phyloP scores from a whole-genome alignment of 1,140 invertebrate genomes.

The Drosophila orena region DNA sequence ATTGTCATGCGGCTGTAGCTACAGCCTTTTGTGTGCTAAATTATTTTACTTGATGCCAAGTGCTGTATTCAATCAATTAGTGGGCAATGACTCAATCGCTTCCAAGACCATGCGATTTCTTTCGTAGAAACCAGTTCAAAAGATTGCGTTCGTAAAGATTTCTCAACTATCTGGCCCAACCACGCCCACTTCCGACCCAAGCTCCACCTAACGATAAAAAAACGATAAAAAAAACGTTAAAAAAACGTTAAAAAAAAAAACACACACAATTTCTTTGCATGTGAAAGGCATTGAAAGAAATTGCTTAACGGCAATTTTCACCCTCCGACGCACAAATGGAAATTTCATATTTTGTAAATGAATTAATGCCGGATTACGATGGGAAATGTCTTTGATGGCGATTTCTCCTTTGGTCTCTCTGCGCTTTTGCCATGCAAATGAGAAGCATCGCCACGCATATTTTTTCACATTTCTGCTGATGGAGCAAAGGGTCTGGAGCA shows the following conservation, averaged over 20 bases:
- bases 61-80: background rate
- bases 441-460: constrained; percentile 2
- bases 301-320: constrained; percentile 68
- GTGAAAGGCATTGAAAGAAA: constrained; percentile 58
- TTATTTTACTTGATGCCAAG: background rate
- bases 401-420: constrained; percentile 11
- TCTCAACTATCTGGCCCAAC: background rate
- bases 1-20: background rate
- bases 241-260: background rate
- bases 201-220: background rate
- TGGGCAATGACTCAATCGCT: background rate
- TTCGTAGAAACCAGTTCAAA: too few species aligned
- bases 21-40: constrained; percentile 1
- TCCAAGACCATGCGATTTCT: background rate
- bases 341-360: constrained; percentile 52
- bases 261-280: constrained; percentile 14
- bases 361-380: constrained; percentile 60
- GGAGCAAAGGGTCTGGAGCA: constrained; percentile 13
- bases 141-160: too few species aligned
- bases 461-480: constrained; percentile 14
- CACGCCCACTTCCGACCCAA: constrained; percentile 2
- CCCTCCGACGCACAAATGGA: constrained; percentile 19
- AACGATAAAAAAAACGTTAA: too few species aligned
- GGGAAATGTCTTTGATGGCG: constrained; percentile 34
- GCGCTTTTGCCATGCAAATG: constrained; percentile 43